phyloP scores from a whole-genome alignment of 2,113 vertebrate genomes.

The Entelurus aequoreus region DNA sequence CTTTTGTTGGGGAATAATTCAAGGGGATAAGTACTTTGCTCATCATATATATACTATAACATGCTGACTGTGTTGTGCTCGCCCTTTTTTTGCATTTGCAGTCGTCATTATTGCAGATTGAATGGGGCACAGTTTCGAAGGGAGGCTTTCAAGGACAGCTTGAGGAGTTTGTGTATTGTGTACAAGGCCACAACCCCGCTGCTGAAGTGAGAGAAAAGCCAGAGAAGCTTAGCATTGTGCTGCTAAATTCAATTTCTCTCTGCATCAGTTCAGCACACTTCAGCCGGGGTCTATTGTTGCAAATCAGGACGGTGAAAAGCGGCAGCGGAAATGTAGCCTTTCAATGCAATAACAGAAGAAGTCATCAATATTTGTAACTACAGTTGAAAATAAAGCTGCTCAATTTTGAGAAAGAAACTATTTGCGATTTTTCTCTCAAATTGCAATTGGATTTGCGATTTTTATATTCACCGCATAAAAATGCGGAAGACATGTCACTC shows the following conservation, averaged over 20 bases:
- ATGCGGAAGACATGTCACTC: too few relatives aligned
- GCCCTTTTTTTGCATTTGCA: slow-evolving; percentile 1
- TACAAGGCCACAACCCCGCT: slow-evolving; percentile 21
- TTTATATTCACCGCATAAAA: too few relatives aligned
- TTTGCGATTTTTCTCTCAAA: too few relatives aligned
- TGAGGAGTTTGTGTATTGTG: slow-evolving; percentile 33
- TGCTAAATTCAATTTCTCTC: slow-evolving; percentile 38
- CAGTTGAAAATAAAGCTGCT: too few relatives aligned
- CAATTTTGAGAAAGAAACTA: too few relatives aligned
- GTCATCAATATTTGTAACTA: too few relatives aligned
- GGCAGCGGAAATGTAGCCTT: not conserved
- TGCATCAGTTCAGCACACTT: slow-evolving; percentile 5
- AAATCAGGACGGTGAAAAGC: not conserved
- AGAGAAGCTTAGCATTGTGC: slow-evolving; percentile 28
- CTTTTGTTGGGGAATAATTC: slow-evolving; percentile 15
- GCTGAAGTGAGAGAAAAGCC: slow-evolving; percentile 9
- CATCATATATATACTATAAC: slow-evolving; percentile 8
- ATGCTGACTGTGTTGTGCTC: slow-evolving; percentile 14
- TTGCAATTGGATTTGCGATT: too few relatives aligned
- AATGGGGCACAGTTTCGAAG: slow-evolving; percentile 23
- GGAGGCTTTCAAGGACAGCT: slow-evolving; percentile 39
- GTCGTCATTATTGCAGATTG: slow-evolving; percentile 22
- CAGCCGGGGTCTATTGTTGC: slow-evolving; percentile 15
- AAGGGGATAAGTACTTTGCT: slow-evolving; percentile 16
- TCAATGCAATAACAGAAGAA: not conserved